Percentiles rank a stretch among this genome's conserved stretches.
These are phyloP conservation scores for Chrysogorgia sp. DNA, from an alignment of 92 coral and sea anemone genomes.

Conservation along the genomic window DNA sequence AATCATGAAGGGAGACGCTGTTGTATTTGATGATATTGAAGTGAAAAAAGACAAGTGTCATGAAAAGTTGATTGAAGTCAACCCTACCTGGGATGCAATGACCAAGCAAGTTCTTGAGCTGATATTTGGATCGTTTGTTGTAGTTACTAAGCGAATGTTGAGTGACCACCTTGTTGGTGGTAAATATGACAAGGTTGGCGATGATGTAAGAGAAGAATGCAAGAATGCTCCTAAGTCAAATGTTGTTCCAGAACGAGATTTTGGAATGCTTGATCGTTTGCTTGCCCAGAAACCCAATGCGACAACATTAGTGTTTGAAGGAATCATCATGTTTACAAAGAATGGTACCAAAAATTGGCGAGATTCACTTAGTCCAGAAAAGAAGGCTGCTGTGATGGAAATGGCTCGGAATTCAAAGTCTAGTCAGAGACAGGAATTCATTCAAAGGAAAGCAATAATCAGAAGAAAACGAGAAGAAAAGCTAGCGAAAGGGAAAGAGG, in stretches of 20 bases:
- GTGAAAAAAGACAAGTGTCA: conserved; percentile 26
- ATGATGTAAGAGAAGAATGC: background rate
- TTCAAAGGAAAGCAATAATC: conserved; percentile 32
- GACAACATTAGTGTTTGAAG: conserved; percentile 33
- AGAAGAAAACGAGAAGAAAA: conserved; percentile 41
- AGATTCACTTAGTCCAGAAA: conserved; percentile 32
- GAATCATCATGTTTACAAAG: conserved; percentile 34
- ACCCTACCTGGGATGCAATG: conserved; percentile 36
- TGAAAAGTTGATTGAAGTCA: conserved; percentile 18
- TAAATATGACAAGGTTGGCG: conserved; percentile 42
- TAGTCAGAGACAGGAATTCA: conserved; percentile 32
- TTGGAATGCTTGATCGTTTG: conserved; percentile 38
- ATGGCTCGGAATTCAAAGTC: conserved; percentile 29
- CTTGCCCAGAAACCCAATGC: conserved; percentile 40
- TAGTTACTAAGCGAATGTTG: conserved; percentile 45
- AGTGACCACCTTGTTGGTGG: conserved; percentile 48
- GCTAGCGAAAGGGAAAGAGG: conserved; percentile 32
- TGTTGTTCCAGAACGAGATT: conserved; percentile 37
- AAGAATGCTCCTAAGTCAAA: conserved; percentile 45
- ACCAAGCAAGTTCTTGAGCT: conserved; percentile 49
- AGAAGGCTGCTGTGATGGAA: conserved; percentile 12
- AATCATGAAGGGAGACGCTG: conserved; percentile 27
- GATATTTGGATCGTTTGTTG: conserved; percentile 43
- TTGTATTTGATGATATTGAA: conserved; percentile 28
- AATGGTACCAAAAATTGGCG: conserved; percentile 37